Evolutionary conservation across 2,113 vertebrate genomes (phyloP).

Genomic region (Bungarus multicinctus): DNA sequence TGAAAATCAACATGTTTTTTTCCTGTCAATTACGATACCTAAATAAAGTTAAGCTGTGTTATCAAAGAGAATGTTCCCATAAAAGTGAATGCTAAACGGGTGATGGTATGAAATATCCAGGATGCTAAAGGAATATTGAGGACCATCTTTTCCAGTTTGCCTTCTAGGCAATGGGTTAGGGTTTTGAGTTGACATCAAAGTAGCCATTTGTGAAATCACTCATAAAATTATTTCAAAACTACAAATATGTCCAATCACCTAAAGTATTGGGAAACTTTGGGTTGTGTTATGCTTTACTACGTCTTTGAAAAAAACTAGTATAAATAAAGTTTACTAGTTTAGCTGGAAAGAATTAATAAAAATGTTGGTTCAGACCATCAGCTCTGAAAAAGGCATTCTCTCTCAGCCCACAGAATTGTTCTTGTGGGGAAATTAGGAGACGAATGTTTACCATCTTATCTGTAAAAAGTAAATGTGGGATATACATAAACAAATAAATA

Average conservation of each 20-base stretch:
- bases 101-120: background rate
- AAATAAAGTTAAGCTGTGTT: background rate
- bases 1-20: background rate
- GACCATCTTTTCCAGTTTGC: background rate
- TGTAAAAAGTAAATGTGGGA: background rate
- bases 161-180: background rate
- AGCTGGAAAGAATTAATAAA: background rate
- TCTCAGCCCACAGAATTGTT: background rate
- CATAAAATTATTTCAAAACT: background rate
- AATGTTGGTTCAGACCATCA: background rate
- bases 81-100: background rate
- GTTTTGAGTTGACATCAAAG: background rate
- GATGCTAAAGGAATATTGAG: background rate
- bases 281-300: background rate
- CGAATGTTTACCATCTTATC: background rate
- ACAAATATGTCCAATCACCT: background rate
- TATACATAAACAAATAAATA: background rate
- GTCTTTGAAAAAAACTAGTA: background rate
- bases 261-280: background rate
- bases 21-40: background rate
- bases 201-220: background rate
- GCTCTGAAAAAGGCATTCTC: background rate
- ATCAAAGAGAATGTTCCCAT: background rate
- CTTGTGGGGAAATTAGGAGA: background rate
- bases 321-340: background rate